Conservation (phyloP, 2,113 vertebrate genomes). For the Psittacara wagleri region DNA sequence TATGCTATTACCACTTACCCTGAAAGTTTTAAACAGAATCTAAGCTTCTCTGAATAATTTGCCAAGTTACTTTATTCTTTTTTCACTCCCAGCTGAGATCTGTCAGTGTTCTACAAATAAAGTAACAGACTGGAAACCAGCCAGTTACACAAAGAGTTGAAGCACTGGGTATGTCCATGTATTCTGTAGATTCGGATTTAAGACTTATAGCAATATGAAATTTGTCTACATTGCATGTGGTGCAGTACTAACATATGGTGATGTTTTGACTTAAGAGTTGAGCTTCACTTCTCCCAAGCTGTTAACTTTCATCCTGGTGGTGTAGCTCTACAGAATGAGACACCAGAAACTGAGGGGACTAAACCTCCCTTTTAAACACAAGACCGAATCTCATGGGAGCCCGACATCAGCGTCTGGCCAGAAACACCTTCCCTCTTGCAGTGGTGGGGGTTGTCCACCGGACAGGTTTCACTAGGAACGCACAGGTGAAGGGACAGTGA, state of each 20-base stretch:
- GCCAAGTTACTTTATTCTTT: not conserved
- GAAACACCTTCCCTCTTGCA: not conserved
- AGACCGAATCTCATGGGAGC: not conserved
- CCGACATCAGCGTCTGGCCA: not conserved
- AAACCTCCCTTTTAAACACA: not conserved
- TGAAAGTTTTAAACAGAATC: not conserved
- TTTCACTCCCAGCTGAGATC: not conserved
- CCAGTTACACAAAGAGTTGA: not conserved
- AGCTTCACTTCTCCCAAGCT: slow-evolving; percentile 25
- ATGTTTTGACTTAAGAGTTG: slow-evolving; percentile 5
- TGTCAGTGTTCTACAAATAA: not conserved
- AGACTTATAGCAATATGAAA: not conserved
- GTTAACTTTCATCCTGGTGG: not conserved
- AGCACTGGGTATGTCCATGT: not conserved
- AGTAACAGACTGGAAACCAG: not conserved
- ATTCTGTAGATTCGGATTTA: not conserved
- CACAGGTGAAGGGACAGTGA: not conserved
- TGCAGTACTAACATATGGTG: not conserved
- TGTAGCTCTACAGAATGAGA: not conserved
- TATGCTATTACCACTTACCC: not conserved
- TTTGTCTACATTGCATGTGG: not conserved
- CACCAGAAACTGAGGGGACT: not conserved
- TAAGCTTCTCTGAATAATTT: not conserved
- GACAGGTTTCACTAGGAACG: fast-evolving
- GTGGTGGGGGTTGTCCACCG: not conserved